phyloP scores from a whole-genome alignment of 1,140 invertebrate species.

The Ctenoplectra terminalis region DNA sequence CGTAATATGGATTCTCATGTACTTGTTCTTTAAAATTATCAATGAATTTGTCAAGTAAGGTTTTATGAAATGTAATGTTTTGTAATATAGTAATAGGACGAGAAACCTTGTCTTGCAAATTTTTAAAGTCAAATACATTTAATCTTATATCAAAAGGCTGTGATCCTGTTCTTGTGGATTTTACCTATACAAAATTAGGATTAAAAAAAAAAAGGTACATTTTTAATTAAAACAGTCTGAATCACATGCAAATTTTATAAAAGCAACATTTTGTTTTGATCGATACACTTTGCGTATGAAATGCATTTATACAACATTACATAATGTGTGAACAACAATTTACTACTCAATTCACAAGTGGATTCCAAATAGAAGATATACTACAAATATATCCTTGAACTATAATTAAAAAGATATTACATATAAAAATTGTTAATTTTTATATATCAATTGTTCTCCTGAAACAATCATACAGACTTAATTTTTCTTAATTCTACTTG shows the following conservation, averaged over 20 bases:
- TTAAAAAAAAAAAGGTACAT: not conserved
- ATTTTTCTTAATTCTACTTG: too few species aligned
- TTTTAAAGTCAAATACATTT: conserved; percentile 90
- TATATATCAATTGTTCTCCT: too few species aligned
- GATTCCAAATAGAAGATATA: too few species aligned
- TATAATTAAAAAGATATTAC: too few species aligned
- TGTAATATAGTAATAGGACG: conserved; percentile 89
- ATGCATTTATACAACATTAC: too few species aligned
- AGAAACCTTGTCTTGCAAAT: conserved; percentile 90
- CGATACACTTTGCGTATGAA: not conserved
- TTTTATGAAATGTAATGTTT: conserved; percentile 91
- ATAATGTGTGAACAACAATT: too few species aligned
- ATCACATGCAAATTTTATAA: not conserved
- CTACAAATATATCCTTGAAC: too few species aligned
- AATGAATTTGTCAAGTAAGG: conserved; percentile 92
- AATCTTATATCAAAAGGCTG: conserved; percentile 88
- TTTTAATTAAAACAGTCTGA: not conserved
- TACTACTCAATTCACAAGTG: too few species aligned
- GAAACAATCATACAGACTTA: too few species aligned
- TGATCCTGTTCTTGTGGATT: conserved; percentile 84
- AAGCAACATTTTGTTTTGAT: not conserved
- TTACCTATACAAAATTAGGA: conserved; percentile 81
- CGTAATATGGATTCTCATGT: conserved; percentile 87
- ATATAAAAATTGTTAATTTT: too few species aligned
- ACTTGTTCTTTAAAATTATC: conserved; percentile 92